These are phyloP conservation scores for Eilema caniola DNA, from an alignment of 2,888 invertebrate genomes.

Conservation along the genomic window DNA sequence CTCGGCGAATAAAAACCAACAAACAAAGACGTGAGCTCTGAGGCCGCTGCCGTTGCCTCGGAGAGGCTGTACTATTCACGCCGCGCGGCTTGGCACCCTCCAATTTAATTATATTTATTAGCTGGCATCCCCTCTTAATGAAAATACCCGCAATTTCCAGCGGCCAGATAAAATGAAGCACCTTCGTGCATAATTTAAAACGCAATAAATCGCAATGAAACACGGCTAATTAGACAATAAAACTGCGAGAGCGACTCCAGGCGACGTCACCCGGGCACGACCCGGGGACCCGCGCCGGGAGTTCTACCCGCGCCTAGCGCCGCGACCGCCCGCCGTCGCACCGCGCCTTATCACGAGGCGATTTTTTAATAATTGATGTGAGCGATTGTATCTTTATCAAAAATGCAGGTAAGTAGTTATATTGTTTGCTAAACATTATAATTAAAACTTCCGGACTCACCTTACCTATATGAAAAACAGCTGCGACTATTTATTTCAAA, in stretches of 20 bases:
- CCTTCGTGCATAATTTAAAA: constrained; percentile 75
- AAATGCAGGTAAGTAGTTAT: constrained; percentile 19
- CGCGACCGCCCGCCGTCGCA: background rate
- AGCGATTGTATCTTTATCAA: constrained; percentile 28
- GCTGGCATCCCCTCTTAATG: constrained; percentile 63
- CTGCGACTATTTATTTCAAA: background rate
- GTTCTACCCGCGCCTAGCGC: too few species aligned
- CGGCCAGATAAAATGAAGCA: constrained; percentile 56
- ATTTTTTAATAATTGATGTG: constrained; percentile 42
- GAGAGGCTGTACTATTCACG: constrained; percentile 19
- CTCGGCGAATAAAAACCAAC: background rate
- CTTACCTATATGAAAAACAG: constrained; percentile 24
- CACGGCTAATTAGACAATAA: constrained; percentile 72
- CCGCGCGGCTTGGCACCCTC: constrained; percentile 30
- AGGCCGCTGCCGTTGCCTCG: background rate
- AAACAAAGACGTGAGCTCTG: constrained; percentile 20
- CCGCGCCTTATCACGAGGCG: constrained; percentile 1
- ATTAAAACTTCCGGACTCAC: constrained; percentile 8
- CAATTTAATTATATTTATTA: constrained; percentile 78
- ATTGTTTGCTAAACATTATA: constrained; percentile 23
- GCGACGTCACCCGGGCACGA: background rate
- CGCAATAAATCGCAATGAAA: constrained; percentile 74
- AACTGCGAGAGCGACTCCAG: constrained; percentile 40
- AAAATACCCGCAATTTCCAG: constrained; percentile 69
- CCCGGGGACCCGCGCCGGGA: background rate